Evolutionary conservation across 2,797 vertebrate genomes (phyloP).

Genomic region (Sebastolobus altivelis): DNA sequence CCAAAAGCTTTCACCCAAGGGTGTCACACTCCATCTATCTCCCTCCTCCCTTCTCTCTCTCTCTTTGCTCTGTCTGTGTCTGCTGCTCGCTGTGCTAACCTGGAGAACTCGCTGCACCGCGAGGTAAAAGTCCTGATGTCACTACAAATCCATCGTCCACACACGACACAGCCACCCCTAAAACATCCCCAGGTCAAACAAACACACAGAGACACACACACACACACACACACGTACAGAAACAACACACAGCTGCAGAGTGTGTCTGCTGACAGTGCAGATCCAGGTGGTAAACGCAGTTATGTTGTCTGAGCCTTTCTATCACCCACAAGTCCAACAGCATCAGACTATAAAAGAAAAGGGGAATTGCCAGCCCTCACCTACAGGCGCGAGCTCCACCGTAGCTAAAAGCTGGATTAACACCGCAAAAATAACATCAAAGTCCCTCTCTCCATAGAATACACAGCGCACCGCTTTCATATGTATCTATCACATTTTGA

Average conservation of each 20-base stretch:
- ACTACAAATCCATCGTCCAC: slow-evolving; percentile 72
- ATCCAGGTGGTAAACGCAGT: slow-evolving; percentile 68
- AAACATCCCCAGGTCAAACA: slow-evolving; percentile 67
- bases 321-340: slow-evolving; percentile 63
- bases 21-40: slow-evolving; percentile 71
- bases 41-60: slow-evolving; percentile 17
- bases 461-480: slow-evolving; percentile 60
- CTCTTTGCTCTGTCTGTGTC: slow-evolving; percentile 39
- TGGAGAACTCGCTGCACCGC: slow-evolving; percentile 64
- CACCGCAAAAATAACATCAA: slow-evolving; percentile 79
- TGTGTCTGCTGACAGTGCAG: slow-evolving; percentile 71
- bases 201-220: not conserved
- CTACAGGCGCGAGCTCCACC: slow-evolving; percentile 59
- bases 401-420: slow-evolving; percentile 66
- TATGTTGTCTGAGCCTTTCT: slow-evolving; percentile 70
- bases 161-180: slow-evolving; percentile 35
- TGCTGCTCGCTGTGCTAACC: slow-evolving; percentile 58
- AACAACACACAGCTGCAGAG: slow-evolving; percentile 27
- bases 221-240: slow-evolving; percentile 4
- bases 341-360: slow-evolving; percentile 65
- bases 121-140: slow-evolving; percentile 76
- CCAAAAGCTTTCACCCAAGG: slow-evolving; percentile 69
- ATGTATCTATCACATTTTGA: slow-evolving; percentile 74
- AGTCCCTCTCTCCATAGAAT: slow-evolving; percentile 65
- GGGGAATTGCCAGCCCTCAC: slow-evolving; percentile 58